A percentile compares a stretch with the other conserved stretches of the same genome.
These are phyloP conservation scores for Eubucco bourcierii DNA, from an alignment of 2,113 vertebrate genomes.

Conservation along the genomic window DNA sequence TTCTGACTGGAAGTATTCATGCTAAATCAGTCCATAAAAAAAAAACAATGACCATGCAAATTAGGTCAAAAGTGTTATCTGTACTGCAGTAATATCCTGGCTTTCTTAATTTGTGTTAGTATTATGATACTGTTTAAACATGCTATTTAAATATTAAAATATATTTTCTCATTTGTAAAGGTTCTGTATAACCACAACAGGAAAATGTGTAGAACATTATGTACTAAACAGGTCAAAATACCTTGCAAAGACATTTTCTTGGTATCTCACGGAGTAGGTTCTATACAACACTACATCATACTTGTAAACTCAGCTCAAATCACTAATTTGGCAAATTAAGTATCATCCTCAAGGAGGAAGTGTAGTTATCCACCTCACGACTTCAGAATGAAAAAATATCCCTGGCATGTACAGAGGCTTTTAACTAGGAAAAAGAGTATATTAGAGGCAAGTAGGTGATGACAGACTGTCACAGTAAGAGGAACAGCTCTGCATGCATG, in stretches of 20 bases:
- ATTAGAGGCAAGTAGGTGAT: not conserved
- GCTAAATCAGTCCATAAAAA: not conserved
- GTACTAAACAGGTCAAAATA: not conserved
- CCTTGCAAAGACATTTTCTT: not conserved
- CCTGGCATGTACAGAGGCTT: not conserved
- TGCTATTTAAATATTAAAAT: not conserved
- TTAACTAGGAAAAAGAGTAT: fast-evolving
- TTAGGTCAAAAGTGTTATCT: not conserved
- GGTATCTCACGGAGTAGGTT: not conserved
- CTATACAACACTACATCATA: not conserved
- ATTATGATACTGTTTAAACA: not conserved
- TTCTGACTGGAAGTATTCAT: not conserved
- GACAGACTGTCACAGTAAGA: not conserved
- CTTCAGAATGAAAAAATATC: not conserved
- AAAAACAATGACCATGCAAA: not conserved
- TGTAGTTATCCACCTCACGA: not conserved
- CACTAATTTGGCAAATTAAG: not conserved
- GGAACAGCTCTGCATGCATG: fast-evolving
- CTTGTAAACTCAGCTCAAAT: not conserved
- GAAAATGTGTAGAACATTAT: not conserved
- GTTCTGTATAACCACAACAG: not conserved
- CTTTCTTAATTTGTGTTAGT: not conserved
- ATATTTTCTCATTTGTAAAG: not conserved
- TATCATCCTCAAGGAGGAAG: not conserved
- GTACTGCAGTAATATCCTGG: not conserved